phyloP scores from a whole-genome alignment of 1,140 invertebrate species.

The Coptotermes formosanus region DNA sequence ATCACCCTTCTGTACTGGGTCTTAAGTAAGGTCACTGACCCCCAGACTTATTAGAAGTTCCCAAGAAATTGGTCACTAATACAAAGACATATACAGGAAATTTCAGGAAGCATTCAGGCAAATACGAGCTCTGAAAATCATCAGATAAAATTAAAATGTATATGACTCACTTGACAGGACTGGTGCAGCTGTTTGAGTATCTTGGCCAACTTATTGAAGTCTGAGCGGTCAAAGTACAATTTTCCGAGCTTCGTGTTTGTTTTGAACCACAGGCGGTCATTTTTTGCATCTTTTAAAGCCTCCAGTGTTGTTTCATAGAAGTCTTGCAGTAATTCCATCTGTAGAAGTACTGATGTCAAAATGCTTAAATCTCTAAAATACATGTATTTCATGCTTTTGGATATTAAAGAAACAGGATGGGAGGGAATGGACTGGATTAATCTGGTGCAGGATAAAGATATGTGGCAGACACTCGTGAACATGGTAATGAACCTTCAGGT shows the following conservation, averaged over 20 bases:
- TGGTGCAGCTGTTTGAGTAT: conserved; percentile 97
- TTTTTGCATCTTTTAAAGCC: conserved; percentile 97
- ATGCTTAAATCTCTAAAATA: too few species aligned
- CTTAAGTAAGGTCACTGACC: too few species aligned
- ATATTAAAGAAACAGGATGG: too few species aligned
- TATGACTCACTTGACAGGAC: conserved; percentile 80
- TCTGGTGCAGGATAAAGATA: too few species aligned
- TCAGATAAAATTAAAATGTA: background rate
- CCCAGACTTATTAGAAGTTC: too few species aligned
- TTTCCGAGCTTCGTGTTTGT: conserved; percentile 99
- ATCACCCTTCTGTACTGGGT: too few species aligned
- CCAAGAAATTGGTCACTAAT: too few species aligned
- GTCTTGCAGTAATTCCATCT: conserved; percentile 99
- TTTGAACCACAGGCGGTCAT: conserved; percentile 99
- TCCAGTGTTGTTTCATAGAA: conserved; percentile 99
- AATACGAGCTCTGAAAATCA: conserved; percentile 16
- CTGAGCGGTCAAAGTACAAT: conserved; percentile 94
- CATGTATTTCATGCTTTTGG: too few species aligned
- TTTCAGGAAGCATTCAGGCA: background rate
- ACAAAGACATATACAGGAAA: too few species aligned
- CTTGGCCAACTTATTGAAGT: conserved; percentile 92
- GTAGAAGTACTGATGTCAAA: conserved; percentile 29
- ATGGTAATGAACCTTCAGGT: too few species aligned
- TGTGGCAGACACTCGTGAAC: too few species aligned
- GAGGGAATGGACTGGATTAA: too few species aligned